Percentiles rank a stretch among this genome's conserved stretches.
These are phyloP conservation scores for Diplodus sargus DNA, from an alignment of 2,797 vertebrate genomes.

Conservation along the genomic window DNA sequence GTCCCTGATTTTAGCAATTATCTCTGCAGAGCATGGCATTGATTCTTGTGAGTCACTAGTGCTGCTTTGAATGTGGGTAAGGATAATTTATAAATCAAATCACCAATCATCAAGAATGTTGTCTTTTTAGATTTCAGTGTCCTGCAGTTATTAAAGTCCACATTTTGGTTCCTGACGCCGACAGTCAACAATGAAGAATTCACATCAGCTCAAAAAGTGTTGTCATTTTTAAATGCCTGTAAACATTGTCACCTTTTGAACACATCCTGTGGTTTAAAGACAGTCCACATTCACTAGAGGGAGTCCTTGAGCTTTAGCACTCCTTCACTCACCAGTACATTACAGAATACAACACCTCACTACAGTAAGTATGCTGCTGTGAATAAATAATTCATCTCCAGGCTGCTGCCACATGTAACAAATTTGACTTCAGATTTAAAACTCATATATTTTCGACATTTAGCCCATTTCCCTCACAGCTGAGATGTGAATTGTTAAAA, in stretches of 20 bases:
- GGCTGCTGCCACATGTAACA: too few relatives aligned
- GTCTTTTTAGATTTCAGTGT: background rate
- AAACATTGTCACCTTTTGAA: conserved; percentile 16
- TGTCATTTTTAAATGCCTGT: conserved; percentile 10
- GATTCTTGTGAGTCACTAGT: background rate
- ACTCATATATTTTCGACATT: too few relatives aligned
- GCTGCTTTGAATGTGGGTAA: background rate
- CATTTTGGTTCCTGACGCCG: background rate
- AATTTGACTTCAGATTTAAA: too few relatives aligned
- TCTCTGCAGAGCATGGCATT: background rate
- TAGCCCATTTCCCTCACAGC: too few relatives aligned
- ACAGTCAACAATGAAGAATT: background rate
- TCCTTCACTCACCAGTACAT: background rate
- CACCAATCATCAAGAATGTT: background rate
- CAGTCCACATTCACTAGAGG: conserved; percentile 54
- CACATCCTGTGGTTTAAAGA: background rate
- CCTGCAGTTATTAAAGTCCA: background rate
- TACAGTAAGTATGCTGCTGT: background rate
- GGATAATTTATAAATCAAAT: background rate
- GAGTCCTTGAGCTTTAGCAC: conserved; percentile 35
- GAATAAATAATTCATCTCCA: background rate
- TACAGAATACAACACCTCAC: background rate
- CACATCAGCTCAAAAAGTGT: background rate
- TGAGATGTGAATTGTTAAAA: too few relatives aligned
- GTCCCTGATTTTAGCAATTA: background rate